A percentile compares a stretch with the other conserved stretches of the same genome.
Evolutionary conservation across 2,113 vertebrate genomes (phyloP).

Genomic region (Guaruba guarouba): DNA sequence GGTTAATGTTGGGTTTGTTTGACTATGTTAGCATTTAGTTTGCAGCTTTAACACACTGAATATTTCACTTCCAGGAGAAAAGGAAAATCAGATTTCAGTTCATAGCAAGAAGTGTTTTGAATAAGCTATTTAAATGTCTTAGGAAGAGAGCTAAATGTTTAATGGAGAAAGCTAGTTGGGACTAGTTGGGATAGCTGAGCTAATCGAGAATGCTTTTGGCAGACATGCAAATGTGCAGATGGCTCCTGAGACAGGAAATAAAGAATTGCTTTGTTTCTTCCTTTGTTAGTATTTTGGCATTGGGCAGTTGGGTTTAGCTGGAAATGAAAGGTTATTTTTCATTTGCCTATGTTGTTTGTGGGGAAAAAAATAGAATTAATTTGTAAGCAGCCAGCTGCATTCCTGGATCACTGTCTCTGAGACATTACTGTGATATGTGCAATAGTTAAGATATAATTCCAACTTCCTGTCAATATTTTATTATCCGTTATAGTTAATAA

Average conservation of each 20-base stretch:
- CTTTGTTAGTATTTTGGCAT: constrained; percentile 24
- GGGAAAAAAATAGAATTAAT: not conserved
- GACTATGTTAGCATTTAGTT: constrained; percentile 59
- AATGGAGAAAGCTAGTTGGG: not conserved
- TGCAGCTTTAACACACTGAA: constrained; percentile 14
- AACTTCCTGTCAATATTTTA: constrained; percentile 33
- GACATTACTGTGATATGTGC: not conserved
- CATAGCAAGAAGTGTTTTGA: constrained; percentile 32
- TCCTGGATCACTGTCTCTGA: not conserved
- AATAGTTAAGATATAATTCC: constrained; percentile 7
- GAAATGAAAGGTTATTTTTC: constrained; percentile 26
- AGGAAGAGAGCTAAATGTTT: constrained; percentile 22
- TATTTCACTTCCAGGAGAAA: constrained; percentile 43
- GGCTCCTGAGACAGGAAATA: constrained; percentile 27
- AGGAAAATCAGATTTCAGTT: constrained; percentile 45
- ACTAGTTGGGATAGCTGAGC: constrained; percentile 31
- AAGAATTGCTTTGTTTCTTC: not conserved
- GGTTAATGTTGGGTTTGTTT: constrained; percentile 59
- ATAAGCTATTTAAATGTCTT: constrained; percentile 24
- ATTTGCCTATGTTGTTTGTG: not conserved
- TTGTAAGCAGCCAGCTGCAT: not conserved
- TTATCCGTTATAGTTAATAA: constrained; percentile 27
- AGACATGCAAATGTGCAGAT: constrained; percentile 28
- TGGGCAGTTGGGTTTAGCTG: not conserved
- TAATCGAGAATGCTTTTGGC: constrained; percentile 10